A percentile compares a stretch with the other conserved stretches of the same genome.
phyloP scores from a whole-genome alignment of 2,113 vertebrate genomes.

The Melierax canorus region DNA sequence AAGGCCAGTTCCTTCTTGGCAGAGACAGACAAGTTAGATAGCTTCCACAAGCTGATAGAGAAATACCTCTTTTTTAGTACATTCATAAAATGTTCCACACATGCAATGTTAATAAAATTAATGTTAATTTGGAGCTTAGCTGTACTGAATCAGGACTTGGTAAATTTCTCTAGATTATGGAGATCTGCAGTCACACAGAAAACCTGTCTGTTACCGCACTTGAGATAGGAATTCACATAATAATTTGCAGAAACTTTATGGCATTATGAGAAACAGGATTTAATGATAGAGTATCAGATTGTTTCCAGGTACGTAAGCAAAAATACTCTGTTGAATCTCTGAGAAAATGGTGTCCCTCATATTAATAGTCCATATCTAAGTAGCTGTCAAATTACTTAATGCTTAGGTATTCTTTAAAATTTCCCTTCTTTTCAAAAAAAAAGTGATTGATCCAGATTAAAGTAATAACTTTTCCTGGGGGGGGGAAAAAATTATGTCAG shows the following conservation, averaged over 20 bases:
- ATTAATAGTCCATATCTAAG: background rate
- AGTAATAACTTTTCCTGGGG: background rate
- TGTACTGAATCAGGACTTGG: background rate
- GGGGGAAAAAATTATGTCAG: background rate
- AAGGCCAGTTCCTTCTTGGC: background rate
- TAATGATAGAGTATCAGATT: background rate
- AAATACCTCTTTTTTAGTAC: background rate
- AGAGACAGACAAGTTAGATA: background rate
- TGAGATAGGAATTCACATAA: background rate
- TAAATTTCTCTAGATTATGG: background rate
- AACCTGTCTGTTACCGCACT: background rate
- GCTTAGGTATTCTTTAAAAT: background rate
- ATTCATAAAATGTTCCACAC: background rate
- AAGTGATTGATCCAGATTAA: background rate
- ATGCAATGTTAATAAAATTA: background rate
- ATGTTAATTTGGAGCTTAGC: background rate
- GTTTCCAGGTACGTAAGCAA: background rate
- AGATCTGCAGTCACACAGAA: background rate
- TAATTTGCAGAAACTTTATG: background rate
- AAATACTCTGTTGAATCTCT: background rate
- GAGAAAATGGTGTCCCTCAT: background rate
- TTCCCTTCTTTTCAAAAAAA: background rate
- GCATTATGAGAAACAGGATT: background rate
- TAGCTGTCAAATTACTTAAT: background rate
- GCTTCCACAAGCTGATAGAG: background rate